Base-by-base conservation (phyloP, 2,797 vertebrate species). In the Siniperca scherzeri region DNA sequence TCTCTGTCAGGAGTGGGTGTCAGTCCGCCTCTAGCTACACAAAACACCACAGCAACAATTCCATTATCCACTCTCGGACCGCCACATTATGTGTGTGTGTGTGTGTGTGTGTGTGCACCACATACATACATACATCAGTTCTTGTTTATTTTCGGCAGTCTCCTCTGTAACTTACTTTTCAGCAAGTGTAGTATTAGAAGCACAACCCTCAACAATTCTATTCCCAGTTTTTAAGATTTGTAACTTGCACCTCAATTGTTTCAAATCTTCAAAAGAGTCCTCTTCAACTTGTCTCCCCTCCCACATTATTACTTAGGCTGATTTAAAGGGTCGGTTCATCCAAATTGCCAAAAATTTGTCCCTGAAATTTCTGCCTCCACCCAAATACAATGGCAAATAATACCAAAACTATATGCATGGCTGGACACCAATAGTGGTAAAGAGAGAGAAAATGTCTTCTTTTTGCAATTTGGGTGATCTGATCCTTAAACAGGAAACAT, bases 1-100 rank as follows among this genome's bases (percentile, higher is more conserved):
- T 89, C 85, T 89, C 77, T 77, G 87, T 86, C 80, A 81, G 83
- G 80, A 83, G 86, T 89, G 83, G 80, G 84, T 86, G 90, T 88
- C 85, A 78, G 70, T 65, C 70, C 14, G 65, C 78, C 82, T 85
- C 56, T 27, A 77, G 86, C 78, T 64, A 57, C 75, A 87, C 87
- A 85, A 82, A 90, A 85, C 87, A 78, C 80, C 79, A 30, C 80
- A 14, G 78, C 74, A 82, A 83, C 84, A 86, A 85, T 88, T 85
- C 82, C 85, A 85, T 87, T 86, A 76, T 83, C 72, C 68, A 44
- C 83, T 64, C 64, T 55, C 42, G 74, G 85, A 80, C 82, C 27
- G 36, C 17, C 55, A 68, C 71, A 66, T 38, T 61, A 21, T 61
- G 16, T 36, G 42, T 50, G 59, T 70, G 36, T n/a, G 19, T 69